Base-by-base conservation (phyloP, 2,888 invertebrate species). In the Macaria notata region DNA sequence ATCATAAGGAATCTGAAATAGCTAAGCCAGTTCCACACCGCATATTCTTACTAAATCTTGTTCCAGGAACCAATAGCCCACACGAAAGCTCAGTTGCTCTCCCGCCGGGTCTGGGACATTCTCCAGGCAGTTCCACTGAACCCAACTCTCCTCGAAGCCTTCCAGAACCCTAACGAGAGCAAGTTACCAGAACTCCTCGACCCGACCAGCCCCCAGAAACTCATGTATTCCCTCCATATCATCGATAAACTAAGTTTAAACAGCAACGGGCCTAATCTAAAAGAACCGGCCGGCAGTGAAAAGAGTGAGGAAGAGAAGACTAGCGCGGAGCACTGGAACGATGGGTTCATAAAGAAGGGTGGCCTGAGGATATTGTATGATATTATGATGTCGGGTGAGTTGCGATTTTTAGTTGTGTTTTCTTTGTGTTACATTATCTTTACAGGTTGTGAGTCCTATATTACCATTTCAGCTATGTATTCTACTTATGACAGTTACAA, bases 191-290 rank as follows among this genome's bases (percentile, higher is more conserved):
- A 96, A 68, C 85, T 98, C 1, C 92, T 98, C 8, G 96, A 98
- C 86, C 96, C 98, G 0, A 94, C 94, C 33, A 97, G 97, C 79
- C 96, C 98, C 0, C 98, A 98, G 84, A 98, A 98, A 79, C 93
- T 98, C 52, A 98, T 98, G 97, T 98, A 98, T 80, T 97, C 97
- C 0, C 85, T 98, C 60, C 98, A 98, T 81, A 98, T 98, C 65
- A 96, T 98, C 57, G 90, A 90, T 64, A 90, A 89, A 58, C 72
- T 88, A 54, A 89, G 90, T 68, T 86, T 85, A 53, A 84, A 69
- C 59, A 87, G 79, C 47, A 77, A 68, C 64, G 70, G 78, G 48
- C 70, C 83, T 0, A 84, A 76, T 56, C 70, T 76, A 4, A 86
- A 86, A 52, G 89, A 89, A 48, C 65, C 76, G 7, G 60, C 79